Base-by-base conservation (phyloP, 2,888 invertebrate species). In the Tromatobia lineatoria region DNA sequence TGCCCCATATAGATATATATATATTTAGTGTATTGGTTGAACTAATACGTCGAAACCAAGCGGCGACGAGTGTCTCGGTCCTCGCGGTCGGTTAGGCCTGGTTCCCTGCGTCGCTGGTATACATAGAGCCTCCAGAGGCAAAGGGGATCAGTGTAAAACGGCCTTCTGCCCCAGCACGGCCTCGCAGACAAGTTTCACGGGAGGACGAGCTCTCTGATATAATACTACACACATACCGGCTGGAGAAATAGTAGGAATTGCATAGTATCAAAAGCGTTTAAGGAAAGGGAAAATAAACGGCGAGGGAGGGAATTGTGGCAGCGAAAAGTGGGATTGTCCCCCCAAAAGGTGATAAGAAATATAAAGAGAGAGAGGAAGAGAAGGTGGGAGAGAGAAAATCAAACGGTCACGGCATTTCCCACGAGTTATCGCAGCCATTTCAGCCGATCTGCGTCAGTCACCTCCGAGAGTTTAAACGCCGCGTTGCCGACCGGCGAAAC, bases 81-180 rank as follows among this genome's bases (percentile, higher is more conserved):
- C 66, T 80, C 57, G 64, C 29, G 47, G 52, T 57, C 61, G 80
- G 64, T 15, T 64, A 61, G 64, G 75, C 50, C 64, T 75, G 42
- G 20, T 18, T 25, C 45, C 29, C 47, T 79, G 70, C 61, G 38
- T 20, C 71, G 84, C 74, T 85, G 89, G 89, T 90, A 90, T 90
- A 91, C 89, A 90, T 88, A 91, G 90, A 89, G 90, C 88, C 89
- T 91, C 91, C 90, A 89, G 89, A 86, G 86, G 88, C 89, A 89
- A 88, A 86, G 90, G 88, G 90, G 89, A 90, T 90, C 93, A 93
- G 93, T 93, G 89, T 91, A 92, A 92, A 91, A 90, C 92, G 90
- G 92, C 91, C 92, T 91, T 92, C 90, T 93, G 91, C 83, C 90
- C 87, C 91, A 85, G 86, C 84, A 74, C 81, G 81, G 74, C 69